Evolutionary conservation across 2,113 vertebrate genomes (phyloP).

Genomic region (Helogale parvula): DNA sequence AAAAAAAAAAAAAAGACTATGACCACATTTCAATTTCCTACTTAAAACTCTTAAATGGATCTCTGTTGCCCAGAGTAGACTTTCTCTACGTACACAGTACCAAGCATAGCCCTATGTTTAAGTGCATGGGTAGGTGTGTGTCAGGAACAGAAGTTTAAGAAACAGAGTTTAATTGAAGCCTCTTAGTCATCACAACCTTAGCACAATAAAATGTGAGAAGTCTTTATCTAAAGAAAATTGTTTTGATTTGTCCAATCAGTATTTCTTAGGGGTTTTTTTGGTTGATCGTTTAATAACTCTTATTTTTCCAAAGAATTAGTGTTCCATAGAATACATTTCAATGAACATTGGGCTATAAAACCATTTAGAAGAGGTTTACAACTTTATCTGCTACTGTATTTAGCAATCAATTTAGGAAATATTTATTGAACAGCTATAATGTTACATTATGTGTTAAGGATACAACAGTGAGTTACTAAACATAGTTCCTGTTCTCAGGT

Average conservation of each 20-base stretch:
- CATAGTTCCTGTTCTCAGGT: background rate
- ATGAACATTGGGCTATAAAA: background rate
- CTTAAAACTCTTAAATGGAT: background rate
- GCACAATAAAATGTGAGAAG: background rate
- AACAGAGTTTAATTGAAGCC: background rate
- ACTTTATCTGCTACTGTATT: background rate
- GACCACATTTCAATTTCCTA: background rate
- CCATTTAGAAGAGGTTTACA: background rate
- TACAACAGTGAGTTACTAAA: background rate
- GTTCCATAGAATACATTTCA: background rate
- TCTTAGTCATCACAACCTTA: background rate
- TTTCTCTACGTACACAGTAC: background rate
- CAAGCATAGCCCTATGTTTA: background rate
- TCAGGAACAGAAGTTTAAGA: background rate
- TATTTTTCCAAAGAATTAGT: background rate
- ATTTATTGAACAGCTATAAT: background rate
- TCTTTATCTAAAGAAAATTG: background rate
- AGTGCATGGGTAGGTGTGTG: background rate
- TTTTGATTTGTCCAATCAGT: background rate
- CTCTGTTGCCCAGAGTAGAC: background rate
- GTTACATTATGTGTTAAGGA: background rate
- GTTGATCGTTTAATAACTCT: background rate
- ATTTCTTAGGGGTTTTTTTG: background rate
- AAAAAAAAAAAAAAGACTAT: background rate
- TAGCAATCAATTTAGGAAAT: slow-evolving; percentile 15